phyloP scores from a whole-genome alignment of 2,797 vertebrate genomes.

The Bradypodion pumilum region DNA sequence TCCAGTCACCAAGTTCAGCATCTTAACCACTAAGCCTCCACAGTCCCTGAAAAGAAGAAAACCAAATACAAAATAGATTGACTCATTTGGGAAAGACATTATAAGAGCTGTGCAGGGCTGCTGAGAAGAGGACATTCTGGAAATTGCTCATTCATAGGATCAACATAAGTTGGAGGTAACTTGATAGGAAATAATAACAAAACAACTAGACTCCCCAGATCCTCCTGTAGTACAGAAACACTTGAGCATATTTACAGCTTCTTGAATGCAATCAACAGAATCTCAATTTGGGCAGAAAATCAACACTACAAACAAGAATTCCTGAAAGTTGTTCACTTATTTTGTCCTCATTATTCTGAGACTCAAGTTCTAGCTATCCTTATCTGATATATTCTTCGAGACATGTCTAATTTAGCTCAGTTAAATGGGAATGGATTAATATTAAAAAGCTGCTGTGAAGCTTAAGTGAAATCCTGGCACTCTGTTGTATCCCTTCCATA shows the following conservation, averaged over 20 bases:
- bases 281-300: background rate
- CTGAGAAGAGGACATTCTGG: too few species aligned
- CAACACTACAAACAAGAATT: background rate
- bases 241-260: background rate
- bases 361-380: background rate
- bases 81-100: too few species aligned
- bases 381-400: background rate
- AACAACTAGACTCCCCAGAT: background rate
- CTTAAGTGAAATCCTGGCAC: background rate
- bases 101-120: too few species aligned
- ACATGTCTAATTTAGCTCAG: background rate
- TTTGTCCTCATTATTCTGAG: background rate
- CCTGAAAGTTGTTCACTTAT: background rate
- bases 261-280: background rate
- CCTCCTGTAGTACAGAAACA: background rate
- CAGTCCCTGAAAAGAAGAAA: too few species aligned
- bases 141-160: too few species aligned
- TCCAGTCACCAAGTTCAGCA: too few species aligned
- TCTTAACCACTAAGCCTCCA: too few species aligned
- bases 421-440: background rate
- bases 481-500: too few species aligned
- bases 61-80: too few species aligned
- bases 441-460: too few species aligned
- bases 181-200: too few species aligned
- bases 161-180: too few species aligned